Evolutionary conservation across 2,888 invertebrate genomes (phyloP).

Genomic region (Dendrolimus pini): DNA sequence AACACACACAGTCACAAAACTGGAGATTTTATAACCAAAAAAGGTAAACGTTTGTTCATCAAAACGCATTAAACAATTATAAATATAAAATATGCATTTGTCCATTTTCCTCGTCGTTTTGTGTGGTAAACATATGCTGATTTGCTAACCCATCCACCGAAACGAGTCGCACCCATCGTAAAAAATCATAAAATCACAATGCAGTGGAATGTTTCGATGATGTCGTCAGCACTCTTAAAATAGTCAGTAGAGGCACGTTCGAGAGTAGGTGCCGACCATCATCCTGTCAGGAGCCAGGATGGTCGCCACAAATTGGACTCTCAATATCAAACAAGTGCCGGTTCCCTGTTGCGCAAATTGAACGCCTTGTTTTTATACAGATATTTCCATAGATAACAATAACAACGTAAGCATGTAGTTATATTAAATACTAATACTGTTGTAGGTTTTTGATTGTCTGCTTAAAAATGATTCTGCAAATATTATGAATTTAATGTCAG

Average conservation of each 20-base stretch:
- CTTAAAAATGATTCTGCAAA: too few relatives aligned
- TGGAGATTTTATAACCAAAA: constrained; percentile 10
- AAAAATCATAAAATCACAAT: constrained; percentile 38
- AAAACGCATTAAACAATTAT: too few relatives aligned
- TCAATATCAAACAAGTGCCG: constrained; percentile 30
- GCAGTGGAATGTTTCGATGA: constrained; percentile 51
- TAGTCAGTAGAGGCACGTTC: constrained; percentile 49
- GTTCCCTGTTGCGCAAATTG: constrained; percentile 14
- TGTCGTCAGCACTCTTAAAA: constrained; percentile 60
- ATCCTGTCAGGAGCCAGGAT: constrained; percentile 51
- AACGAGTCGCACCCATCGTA: constrained; percentile 24
- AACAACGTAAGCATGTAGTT: neutral
- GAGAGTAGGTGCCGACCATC: constrained; percentile 44
- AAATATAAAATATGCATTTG: too few relatives aligned
- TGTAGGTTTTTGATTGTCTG: neutral
- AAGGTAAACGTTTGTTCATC: too few relatives aligned
- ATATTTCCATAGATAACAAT: neutral
- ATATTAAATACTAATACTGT: neutral
- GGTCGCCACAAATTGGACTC: constrained; percentile 34
- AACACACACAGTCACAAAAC: constrained; percentile 10
- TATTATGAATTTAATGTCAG: too few relatives aligned
- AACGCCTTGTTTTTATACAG: neutral
- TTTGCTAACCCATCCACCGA: constrained; percentile 15
- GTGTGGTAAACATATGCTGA: neutral
- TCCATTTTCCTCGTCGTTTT: too few relatives aligned